A percentile compares a stretch with the other conserved stretches of the same genome.
Evolutionary conservation across 2,797 vertebrate species (phyloP).

Genomic region (Epinephelus coioides): DNA sequence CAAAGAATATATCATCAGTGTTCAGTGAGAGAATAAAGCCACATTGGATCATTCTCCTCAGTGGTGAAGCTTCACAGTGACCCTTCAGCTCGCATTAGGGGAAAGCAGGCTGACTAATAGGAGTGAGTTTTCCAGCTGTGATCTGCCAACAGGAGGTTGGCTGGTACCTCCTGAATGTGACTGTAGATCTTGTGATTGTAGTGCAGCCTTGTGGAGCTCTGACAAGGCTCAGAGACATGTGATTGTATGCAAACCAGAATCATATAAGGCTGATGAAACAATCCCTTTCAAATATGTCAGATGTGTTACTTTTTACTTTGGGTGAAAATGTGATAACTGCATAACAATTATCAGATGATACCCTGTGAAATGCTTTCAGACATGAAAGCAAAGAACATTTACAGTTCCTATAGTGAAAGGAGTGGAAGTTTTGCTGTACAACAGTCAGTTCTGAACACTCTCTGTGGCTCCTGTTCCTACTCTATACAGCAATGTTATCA

Average conservation of each 20-base stretch:
- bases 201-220: neutral
- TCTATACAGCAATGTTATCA: neutral
- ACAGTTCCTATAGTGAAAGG: neutral
- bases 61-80: conserved; percentile 40
- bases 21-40: conserved; percentile 36
- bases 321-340: neutral
- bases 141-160: conserved; percentile 8
- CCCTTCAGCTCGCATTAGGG: conserved; percentile 36
- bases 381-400: neutral
- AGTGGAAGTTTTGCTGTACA: neutral
- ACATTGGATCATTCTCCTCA: conserved; percentile 29
- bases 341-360: neutral
- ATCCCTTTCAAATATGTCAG: neutral
- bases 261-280: neutral
- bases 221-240: neutral
- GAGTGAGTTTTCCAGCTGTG: conserved; percentile 19
- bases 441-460: neutral
- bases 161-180: neutral
- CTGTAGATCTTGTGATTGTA: neutral
- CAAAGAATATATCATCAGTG: conserved; percentile 34
- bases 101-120: conserved; percentile 22
- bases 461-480: neutral
- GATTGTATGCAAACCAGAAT: neutral
- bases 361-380: neutral
- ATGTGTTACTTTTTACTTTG: neutral